These are phyloP conservation scores for Mastomys natalensis DNA, from an alignment of 2,113 vertebrate genomes.

Conservation along the genomic window DNA sequence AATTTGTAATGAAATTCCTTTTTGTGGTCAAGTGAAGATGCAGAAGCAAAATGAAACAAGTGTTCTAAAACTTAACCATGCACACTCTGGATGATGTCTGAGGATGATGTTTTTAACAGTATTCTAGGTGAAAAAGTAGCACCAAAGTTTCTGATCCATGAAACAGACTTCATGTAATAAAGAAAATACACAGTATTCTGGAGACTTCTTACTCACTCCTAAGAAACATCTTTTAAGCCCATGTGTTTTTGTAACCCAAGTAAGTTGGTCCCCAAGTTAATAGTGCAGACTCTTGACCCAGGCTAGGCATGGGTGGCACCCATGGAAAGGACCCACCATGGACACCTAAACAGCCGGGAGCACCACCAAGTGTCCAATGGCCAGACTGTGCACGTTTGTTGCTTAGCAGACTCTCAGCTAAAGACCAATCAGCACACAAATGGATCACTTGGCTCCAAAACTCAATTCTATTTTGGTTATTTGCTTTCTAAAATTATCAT, in stretches of 20 bases:
- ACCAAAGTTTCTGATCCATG: not conserved
- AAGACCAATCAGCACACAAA: too few species aligned
- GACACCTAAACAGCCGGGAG: too few species aligned
- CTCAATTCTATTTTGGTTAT: too few species aligned
- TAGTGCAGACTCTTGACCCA: not conserved
- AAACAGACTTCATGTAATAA: not conserved
- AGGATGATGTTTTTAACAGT: not conserved
- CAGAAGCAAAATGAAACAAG: not conserved
- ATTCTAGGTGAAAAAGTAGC: not conserved
- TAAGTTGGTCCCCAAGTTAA: not conserved
- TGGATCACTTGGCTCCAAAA: too few species aligned
- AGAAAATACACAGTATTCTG: not conserved
- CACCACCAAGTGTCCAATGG: too few species aligned
- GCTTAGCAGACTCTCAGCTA: too few species aligned
- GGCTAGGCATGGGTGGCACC: too few species aligned
- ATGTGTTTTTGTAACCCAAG: not conserved
- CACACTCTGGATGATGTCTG: not conserved
- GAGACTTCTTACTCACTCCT: not conserved
- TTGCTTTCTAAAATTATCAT: too few species aligned
- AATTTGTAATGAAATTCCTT: not conserved
- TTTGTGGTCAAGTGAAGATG: not conserved
- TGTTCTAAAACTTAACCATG: not conserved
- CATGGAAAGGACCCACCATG: too few species aligned
- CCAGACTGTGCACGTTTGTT: too few species aligned
- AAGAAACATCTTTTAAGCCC: not conserved